Evolutionary conservation across 92 coral and sea anemone species (phyloP), one percentile per base, ranked within the genome.

Genomic region (Siderastrea siderea): DNA sequence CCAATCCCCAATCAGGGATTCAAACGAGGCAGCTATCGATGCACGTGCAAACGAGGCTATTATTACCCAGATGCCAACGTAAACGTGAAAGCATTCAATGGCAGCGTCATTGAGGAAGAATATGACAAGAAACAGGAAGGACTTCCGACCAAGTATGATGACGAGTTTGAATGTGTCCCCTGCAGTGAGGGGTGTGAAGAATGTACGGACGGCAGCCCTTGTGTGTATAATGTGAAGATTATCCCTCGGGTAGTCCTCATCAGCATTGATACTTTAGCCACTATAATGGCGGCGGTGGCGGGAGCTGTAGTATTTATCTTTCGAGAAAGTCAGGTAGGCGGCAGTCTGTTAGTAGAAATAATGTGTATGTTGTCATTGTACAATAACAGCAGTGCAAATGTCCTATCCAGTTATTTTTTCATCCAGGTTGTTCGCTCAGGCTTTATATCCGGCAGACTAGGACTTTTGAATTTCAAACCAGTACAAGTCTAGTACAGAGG

Each of bases 121-220:
- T 91, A 90, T 77, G 93, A 93, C 76, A 85, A 89, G 62, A 88
- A 83, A 58, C 78, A 60, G 64, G 38, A 77, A 12, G 80, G 85
- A 9, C 63, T 47, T 19, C 68, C 88, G 9, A 93, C 60, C 65
- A 16, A 44, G 0, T 95, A 95, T 76, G 79, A 91, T n/a, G 68
- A 86, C 12, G 68, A 70, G 14, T 98, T 88, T 74, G 93, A 98
- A 12, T 98, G 99, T 78, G 47, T 86, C 47, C 93, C 85, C 6
- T 98, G 99, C 68, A 96, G 96, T 57, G 98, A 94, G 49, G 99
- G 99, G 2, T 98, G 99, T 50, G 86, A 43, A 1, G 96, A 94
- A 45, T 98, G 99, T 53, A 84, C 47, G 9, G 98, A 94, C 78
- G 95, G 74, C 53, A 86, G 86, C 17, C 93, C 94, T 45, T 98